Percentiles rank a stretch among this genome's conserved stretches.
These are phyloP conservation scores for Mycalesis mineus DNA, from an alignment of 2,888 invertebrate species.

Conservation along the genomic window DNA sequence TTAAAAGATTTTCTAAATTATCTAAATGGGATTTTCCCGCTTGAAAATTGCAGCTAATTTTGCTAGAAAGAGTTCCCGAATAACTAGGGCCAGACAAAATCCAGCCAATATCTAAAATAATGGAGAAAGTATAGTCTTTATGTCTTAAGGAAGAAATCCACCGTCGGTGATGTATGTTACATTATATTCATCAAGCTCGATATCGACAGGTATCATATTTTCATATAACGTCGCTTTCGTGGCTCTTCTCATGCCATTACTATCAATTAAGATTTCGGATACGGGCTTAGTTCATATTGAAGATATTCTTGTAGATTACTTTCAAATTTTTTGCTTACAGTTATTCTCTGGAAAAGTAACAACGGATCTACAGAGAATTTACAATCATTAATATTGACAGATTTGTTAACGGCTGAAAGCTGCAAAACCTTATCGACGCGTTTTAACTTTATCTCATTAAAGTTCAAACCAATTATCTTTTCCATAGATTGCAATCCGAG, in stretches of 20 bases:
- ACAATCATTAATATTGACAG: not conserved
- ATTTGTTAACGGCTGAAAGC: not conserved
- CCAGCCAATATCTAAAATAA: slow-evolving; percentile 14
- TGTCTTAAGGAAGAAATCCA: too few species aligned
- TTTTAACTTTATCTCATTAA: slow-evolving; percentile 32
- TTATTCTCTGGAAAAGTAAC: not conserved
- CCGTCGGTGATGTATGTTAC: not conserved
- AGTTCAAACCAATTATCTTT: slow-evolving; percentile 30
- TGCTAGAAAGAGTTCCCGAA: too few species aligned
- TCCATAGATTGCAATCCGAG: slow-evolving; percentile 14
- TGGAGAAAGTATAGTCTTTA: too few species aligned
- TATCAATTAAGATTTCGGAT: not conserved
- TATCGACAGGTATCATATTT: not conserved
- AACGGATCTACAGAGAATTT: not conserved
- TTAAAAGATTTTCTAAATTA: too few species aligned
- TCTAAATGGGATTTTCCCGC: too few species aligned
- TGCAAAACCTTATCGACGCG: not conserved
- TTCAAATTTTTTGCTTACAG: not conserved
- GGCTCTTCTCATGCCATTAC: not conserved
- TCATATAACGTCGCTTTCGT: not conserved
- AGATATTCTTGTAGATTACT: too few species aligned
- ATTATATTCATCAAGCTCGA: not conserved
- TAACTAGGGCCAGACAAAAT: not conserved
- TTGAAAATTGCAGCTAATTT: too few species aligned
- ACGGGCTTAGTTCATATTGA: not conserved